These are phyloP conservation scores for Trissolcus japonicus DNA, from an alignment of 2,888 invertebrate species.

Conservation along the genomic window DNA sequence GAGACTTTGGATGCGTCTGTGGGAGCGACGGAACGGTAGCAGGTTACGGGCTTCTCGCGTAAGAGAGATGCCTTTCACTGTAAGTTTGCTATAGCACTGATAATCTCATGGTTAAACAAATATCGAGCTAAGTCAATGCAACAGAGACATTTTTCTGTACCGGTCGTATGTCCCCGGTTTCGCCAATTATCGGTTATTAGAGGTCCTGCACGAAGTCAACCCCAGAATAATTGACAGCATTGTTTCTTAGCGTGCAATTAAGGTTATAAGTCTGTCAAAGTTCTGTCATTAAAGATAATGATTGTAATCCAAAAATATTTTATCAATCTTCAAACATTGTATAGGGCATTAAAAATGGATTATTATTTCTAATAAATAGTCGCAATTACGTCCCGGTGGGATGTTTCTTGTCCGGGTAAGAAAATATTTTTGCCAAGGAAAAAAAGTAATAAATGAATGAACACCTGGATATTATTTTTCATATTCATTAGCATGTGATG, in stretches of 20 bases:
- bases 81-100: slow-evolving; percentile 22
- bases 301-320: neutral
- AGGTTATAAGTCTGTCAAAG: too few species aligned
- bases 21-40: slow-evolving; percentile 23
- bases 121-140: slow-evolving; percentile 22
- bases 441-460: too few species aligned
- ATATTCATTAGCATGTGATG: too few species aligned
- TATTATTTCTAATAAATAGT: too few species aligned
- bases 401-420: neutral
- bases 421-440: neutral
- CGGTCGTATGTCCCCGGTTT: slow-evolving; percentile 15
- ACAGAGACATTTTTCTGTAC: neutral
- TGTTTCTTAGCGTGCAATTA: neutral
- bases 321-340: neutral
- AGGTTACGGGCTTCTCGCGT: slow-evolving; percentile 23
- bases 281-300: neutral
- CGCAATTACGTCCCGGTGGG: too few species aligned
- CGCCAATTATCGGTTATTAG: slow-evolving; percentile 34
- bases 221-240: slow-evolving; percentile 4
- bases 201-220: neutral
- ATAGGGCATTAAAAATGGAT: too few species aligned
- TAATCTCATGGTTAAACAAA: slow-evolving; percentile 52
- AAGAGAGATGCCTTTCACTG: slow-evolving; percentile 49
- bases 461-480: too few species aligned
- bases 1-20: slow-evolving; percentile 16